Conservation (phyloP, 2,113 vertebrate genomes). For the Physeter macrocephalus region DNA sequence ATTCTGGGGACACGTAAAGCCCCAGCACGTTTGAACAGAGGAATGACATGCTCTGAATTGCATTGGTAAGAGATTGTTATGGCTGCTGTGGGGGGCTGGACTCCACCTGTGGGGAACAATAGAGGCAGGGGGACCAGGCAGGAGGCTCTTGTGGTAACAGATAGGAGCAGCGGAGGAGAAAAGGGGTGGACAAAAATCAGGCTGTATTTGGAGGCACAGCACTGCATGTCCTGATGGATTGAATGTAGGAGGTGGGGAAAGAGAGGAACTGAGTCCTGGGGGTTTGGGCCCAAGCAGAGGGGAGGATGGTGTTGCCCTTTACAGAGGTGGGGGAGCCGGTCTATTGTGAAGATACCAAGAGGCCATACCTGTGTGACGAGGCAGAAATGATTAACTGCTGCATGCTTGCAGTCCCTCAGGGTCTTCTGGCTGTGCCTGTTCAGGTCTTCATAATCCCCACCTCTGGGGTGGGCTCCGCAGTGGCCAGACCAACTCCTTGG, state of each 20-base stretch:
- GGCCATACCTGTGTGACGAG: neutral
- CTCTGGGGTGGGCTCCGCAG: neutral
- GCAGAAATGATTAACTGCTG: neutral
- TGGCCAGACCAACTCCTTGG: neutral
- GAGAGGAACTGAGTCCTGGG: neutral
- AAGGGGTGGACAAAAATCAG: neutral
- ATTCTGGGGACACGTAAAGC: neutral
- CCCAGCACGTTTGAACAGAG: neutral
- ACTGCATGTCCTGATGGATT: fast-evolving
- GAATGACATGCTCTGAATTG: neutral
- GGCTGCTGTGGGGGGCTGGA: neutral
- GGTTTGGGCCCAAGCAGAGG: neutral
- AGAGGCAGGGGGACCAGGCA: too few relatives aligned
- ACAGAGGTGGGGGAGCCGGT: neutral
- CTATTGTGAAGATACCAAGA: neutral
- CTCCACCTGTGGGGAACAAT: neutral
- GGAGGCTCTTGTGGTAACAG: fast-evolving
- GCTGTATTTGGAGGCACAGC: neutral
- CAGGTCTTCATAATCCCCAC: neutral
- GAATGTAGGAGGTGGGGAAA: neutral
- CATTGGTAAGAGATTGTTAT: neutral
- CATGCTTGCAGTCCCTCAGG: fast-evolving
- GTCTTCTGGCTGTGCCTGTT: neutral
- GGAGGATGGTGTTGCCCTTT: neutral
- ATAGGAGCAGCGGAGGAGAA: fast-evolving